Conservation (phyloP, 2,888 invertebrate genomes). For the Sinopyrophorus schimmeli region DNA sequence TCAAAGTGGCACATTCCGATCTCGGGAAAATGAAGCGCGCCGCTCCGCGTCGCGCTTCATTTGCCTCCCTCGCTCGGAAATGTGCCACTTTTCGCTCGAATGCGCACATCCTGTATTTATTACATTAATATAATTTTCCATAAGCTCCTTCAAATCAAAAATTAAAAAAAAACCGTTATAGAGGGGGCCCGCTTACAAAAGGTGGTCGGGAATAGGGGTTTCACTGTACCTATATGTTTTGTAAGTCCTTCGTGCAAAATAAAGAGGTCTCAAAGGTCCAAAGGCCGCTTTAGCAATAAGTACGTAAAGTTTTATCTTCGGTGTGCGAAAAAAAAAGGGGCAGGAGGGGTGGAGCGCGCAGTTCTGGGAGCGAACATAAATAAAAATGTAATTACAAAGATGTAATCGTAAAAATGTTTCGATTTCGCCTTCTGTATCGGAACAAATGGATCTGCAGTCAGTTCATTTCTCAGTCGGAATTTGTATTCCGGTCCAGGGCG, state of each 20-base stretch:
- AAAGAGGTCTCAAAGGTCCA: slow-evolving; percentile 4
- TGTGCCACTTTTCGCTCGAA: too few species aligned
- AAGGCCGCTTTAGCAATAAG: background rate
- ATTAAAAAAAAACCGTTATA: too few species aligned
- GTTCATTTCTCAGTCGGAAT: slow-evolving; percentile 40
- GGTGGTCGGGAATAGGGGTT: background rate
- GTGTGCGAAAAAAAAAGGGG: slow-evolving; percentile 12
- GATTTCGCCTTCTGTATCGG: slow-evolving; percentile 36
- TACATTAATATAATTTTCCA: too few species aligned
- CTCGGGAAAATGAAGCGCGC: too few species aligned
- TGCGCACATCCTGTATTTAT: too few species aligned
- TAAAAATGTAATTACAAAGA: slow-evolving; percentile 49
- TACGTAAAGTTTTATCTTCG: slow-evolving; percentile 11
- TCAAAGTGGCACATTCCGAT: too few species aligned
- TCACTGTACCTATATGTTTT: background rate
- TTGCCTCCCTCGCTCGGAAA: too few species aligned
- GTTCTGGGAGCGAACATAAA: slow-evolving; percentile 40
- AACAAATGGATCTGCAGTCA: slow-evolving; percentile 34
- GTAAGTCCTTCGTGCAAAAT: slow-evolving; percentile 9
- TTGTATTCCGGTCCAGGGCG: slow-evolving; percentile 45
- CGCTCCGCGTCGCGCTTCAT: too few species aligned
- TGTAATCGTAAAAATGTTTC: slow-evolving; percentile 47
- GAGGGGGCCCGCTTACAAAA: too few species aligned
- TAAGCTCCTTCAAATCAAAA: too few species aligned
- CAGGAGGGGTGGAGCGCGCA: slow-evolving; percentile 12